Evolutionary conservation across 2,888 invertebrate species (phyloP), one percentile per base, ranked within the genome.

Genomic region (Ischnus inquisitorius): DNA sequence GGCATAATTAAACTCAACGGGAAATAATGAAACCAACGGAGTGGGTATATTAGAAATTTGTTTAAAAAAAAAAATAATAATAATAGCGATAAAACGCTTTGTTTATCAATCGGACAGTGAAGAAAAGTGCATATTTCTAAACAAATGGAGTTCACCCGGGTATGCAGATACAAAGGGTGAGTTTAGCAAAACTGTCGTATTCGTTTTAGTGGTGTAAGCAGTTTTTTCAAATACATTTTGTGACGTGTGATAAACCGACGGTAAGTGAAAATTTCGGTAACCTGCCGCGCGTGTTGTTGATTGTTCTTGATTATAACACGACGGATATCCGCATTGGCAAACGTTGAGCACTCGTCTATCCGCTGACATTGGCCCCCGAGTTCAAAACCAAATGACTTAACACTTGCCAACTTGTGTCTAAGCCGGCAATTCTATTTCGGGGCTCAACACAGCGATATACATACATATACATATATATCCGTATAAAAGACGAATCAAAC

Each of bases 351-450:
- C 25, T 57, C 25, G 57, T 51, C n/a, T 57, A 46, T 72, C 14
- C 12, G 41, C 60, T 84, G 87, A 86, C 87, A 87, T 88, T 88
- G 87, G 85, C 88, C 83, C 90, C 88, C 87, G 86, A 88, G 90
- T 82, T 87, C 86, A 88, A 88, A 91, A 88, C 85, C 88, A 87
- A 86, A 88, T 84, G 81, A 39, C 54, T 84, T 68, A 65, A 75
- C 54, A 46, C 71, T 84, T 88, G 92, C 91, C 91, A 91, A 91
- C 85, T 87, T 25, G 54, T 72, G 72, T 41, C 16, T 64, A 43
- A 81, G 28, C 54, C 51, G 19, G 25, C 57, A 68, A 74, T 74
- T 74, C 84, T 84, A 84, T 84, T 84, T 81, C 51, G 39, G 41
- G 62, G 62, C 39, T 54, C 12, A 19, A 34, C 8, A 1, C 10